These are phyloP conservation scores for Thunnus thynnus DNA, from an alignment of 2,113 vertebrate genomes.

Conservation along the genomic window DNA sequence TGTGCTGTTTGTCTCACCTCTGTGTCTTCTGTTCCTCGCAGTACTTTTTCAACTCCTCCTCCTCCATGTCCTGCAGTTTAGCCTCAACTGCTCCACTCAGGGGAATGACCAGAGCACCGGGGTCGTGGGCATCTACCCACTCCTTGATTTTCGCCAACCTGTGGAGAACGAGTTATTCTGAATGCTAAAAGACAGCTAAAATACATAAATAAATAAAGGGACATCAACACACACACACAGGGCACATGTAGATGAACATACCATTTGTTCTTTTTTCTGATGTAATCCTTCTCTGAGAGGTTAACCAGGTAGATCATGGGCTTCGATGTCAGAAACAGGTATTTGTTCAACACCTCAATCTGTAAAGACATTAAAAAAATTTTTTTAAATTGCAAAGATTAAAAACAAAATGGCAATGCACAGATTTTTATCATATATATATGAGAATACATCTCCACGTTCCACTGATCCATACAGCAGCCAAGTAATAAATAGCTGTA, in stretches of 20 bases:
- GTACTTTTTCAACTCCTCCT: slow-evolving; percentile 96
- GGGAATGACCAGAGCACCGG: slow-evolving; percentile 96
- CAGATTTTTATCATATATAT: too few species aligned
- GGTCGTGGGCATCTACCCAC: slow-evolving; percentile 98
- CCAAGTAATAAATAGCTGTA: background rate
- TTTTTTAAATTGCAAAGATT: background rate
- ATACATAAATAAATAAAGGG: background rate
- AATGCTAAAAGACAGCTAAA: background rate
- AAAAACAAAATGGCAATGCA: background rate
- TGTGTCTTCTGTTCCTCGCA: slow-evolving; percentile 97
- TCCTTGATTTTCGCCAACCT: slow-evolving; percentile 99
- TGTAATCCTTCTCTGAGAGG: slow-evolving; percentile 97
- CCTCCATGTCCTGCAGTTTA: slow-evolving; percentile 95
- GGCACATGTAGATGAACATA: slow-evolving; percentile 70
- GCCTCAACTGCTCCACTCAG: slow-evolving; percentile 96
- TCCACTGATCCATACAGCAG: background rate
- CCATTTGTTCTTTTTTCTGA: slow-evolving; percentile 99
- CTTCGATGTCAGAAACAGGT: slow-evolving; percentile 98
- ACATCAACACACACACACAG: background rate
- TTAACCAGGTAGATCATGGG: slow-evolving; percentile 99
- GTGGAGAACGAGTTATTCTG: slow-evolving; percentile 73
- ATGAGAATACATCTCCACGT: background rate
- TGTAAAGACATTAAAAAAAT: slow-evolving; percentile 58
- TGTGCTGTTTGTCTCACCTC: slow-evolving; percentile 87
- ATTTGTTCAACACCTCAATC: slow-evolving; percentile 98